Evolutionary conservation across 2,113 vertebrate species (phyloP).

Genomic region (Barbus barbus): DNA sequence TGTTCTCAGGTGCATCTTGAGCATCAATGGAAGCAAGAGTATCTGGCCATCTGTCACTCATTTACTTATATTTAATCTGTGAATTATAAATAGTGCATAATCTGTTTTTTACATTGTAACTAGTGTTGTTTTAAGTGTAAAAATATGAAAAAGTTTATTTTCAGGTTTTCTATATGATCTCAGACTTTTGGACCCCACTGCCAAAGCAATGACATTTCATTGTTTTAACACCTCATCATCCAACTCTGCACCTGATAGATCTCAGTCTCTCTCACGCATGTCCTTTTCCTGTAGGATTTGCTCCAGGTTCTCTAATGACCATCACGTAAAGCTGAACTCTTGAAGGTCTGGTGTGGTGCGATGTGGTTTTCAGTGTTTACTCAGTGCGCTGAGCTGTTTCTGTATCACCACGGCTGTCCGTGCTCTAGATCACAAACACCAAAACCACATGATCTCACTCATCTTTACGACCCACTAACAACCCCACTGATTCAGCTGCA

Average conservation of each 20-base stretch:
- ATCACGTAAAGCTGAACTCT: not conserved
- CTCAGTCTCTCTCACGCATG: not conserved
- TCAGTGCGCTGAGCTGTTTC: constrained; percentile 30
- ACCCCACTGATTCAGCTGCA: constrained; percentile 39
- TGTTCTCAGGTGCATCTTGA: not conserved
- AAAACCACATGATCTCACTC: constrained; percentile 44
- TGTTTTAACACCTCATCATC: constrained; percentile 19
- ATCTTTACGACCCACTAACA: constrained; percentile 44
- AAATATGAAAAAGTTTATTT: not conserved
- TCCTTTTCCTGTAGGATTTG: constrained; percentile 6
- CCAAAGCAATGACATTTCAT: not conserved
- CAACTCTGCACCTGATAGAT: not conserved
- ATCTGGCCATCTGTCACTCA: not conserved
- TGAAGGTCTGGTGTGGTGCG: constrained; percentile 42
- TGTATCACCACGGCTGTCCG: constrained; percentile 23
- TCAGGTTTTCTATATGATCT: not conserved
- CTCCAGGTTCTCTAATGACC: constrained; percentile 4
- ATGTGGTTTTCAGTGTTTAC: constrained; percentile 38
- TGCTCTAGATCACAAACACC: constrained; percentile 27
- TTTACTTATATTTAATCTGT: not conserved
- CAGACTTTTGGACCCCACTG: not conserved
- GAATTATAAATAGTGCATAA: not conserved
- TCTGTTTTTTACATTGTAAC: not conserved
- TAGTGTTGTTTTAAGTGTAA: not conserved
- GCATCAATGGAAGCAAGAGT: not conserved